Conservation (phyloP, 2,888 invertebrate species). For the Nomada ruficornis region DNA sequence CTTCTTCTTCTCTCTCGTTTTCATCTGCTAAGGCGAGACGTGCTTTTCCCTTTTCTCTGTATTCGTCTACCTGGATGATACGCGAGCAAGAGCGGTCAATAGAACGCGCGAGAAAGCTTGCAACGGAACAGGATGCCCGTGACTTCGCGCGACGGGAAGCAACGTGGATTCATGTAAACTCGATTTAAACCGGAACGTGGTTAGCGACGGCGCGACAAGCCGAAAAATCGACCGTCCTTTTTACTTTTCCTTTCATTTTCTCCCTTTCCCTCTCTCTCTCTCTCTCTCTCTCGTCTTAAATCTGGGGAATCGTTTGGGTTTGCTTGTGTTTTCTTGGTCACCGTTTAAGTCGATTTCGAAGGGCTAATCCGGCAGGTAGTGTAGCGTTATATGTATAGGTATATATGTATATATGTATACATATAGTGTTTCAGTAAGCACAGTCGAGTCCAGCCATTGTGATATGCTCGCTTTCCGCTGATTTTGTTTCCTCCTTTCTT, state of each 20-base stretch:
- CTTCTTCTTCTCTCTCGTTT: slow-evolving; percentile 12
- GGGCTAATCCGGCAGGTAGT: too few species aligned
- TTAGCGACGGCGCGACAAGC: slow-evolving; percentile 69
- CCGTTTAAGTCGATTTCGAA: too few species aligned
- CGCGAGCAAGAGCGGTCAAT: slow-evolving; percentile 22
- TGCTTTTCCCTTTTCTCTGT: slow-evolving; percentile 2
- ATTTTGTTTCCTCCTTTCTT: neutral
- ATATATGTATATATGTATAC: too few species aligned
- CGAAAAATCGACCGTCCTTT: slow-evolving; percentile 31
- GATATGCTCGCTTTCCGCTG: neutral
- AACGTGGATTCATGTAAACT: slow-evolving; percentile 61
- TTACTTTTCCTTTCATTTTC: slow-evolving; percentile 31
- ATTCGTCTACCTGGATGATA: slow-evolving; percentile 48
- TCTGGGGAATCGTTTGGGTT: too few species aligned
- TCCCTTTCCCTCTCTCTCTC: slow-evolving; percentile 29
- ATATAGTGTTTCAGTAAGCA: too few species aligned
- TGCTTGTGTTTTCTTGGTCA: too few species aligned
- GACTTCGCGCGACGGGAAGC: slow-evolving; percentile 51
- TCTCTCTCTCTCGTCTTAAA: slow-evolving; percentile 22
- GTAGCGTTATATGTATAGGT: too few species aligned
- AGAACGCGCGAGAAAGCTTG: slow-evolving; percentile 29
- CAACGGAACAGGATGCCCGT: slow-evolving; percentile 38
- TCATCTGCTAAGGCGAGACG: neutral
- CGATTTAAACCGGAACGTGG: slow-evolving; percentile 70
- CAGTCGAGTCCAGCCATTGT: neutral